Evolutionary conservation across 2,113 vertebrate genomes (phyloP).

Genomic region (Cyprinodon tularosa): DNA sequence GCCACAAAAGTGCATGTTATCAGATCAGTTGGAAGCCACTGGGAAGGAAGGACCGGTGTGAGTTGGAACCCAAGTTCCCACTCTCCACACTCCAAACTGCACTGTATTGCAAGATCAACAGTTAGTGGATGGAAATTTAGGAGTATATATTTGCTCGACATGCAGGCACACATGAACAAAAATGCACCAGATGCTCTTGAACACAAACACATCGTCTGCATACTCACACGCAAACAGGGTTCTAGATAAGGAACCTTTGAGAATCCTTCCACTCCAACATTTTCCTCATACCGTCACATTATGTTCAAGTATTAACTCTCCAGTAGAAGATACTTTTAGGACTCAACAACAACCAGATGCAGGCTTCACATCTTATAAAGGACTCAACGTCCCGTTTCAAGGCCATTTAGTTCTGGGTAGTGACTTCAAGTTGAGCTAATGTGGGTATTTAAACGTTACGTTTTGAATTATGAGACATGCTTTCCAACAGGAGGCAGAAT

Average conservation of each 20-base stretch:
- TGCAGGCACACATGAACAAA: slow-evolving; percentile 42
- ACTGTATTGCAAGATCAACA: slow-evolving; percentile 49
- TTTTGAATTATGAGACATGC: slow-evolving; percentile 11
- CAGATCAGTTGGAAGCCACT: slow-evolving; percentile 80
- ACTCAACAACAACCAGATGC: slow-evolving; percentile 14
- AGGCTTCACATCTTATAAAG: slow-evolving; percentile 31
- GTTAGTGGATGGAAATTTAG: slow-evolving; percentile 56
- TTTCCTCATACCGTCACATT: slow-evolving; percentile 40
- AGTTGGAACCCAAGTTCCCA: slow-evolving; percentile 26
- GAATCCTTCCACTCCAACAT: slow-evolving; percentile 31
- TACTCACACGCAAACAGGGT: slow-evolving; percentile 7
- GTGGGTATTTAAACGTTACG: neutral
- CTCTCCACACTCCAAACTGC: slow-evolving; percentile 25
- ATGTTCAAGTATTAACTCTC: slow-evolving; percentile 60
- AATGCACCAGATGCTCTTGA: slow-evolving; percentile 19
- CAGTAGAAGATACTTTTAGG: slow-evolving; percentile 35
- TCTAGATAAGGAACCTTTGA: slow-evolving; percentile 23
- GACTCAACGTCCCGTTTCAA: slow-evolving; percentile 4
- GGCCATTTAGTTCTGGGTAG: slow-evolving; percentile 2
- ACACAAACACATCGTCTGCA: neutral
- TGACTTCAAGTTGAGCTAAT: slow-evolving; percentile 14
- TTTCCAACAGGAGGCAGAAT: slow-evolving; percentile 8
- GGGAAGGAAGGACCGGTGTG: slow-evolving; percentile 53
- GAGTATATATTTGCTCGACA: slow-evolving; percentile 56
- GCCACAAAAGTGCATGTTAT: slow-evolving; percentile 89